Evolutionary conservation across 1,140 invertebrate genomes (phyloP).

Genomic region (Nasonia longicornis): DNA sequence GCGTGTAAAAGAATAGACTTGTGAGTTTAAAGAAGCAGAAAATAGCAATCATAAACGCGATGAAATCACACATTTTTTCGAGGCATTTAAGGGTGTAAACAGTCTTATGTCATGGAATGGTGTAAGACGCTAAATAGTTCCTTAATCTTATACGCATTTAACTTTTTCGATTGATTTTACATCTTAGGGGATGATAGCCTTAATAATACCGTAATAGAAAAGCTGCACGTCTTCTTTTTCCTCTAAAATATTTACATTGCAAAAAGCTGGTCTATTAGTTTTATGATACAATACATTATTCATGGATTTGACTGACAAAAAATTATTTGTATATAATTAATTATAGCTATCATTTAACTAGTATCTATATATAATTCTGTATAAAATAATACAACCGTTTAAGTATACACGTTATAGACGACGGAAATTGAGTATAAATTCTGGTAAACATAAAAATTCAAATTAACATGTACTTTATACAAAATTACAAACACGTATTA

Average conservation of each 20-base stretch:
- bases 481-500: background rate
- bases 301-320: background rate
- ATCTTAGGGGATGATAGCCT: background rate
- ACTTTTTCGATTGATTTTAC: slow-evolving; percentile 2
- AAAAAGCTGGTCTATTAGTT: background rate
- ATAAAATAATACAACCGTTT: background rate
- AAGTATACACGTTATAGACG: background rate
- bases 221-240: slow-evolving; percentile 8
- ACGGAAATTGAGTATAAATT: background rate
- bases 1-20: slow-evolving; percentile 4
- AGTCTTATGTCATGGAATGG: slow-evolving; percentile 66
- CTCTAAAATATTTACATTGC: slow-evolving; percentile 12
- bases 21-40: background rate
- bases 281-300: background rate
- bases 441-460: background rate
- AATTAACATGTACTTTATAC: background rate
- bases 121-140: slow-evolving; percentile 47
- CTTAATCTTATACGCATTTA: background rate
- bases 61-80: slow-evolving; percentile 15
- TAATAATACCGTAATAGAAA: slow-evolving; percentile 19
- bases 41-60: background rate
- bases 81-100: slow-evolving; percentile 44
- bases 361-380: background rate
- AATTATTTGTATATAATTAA: slow-evolving; percentile 25
- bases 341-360: background rate